Conservation (phyloP, 1,140 invertebrate genomes). For the Nasonia longicornis region DNA sequence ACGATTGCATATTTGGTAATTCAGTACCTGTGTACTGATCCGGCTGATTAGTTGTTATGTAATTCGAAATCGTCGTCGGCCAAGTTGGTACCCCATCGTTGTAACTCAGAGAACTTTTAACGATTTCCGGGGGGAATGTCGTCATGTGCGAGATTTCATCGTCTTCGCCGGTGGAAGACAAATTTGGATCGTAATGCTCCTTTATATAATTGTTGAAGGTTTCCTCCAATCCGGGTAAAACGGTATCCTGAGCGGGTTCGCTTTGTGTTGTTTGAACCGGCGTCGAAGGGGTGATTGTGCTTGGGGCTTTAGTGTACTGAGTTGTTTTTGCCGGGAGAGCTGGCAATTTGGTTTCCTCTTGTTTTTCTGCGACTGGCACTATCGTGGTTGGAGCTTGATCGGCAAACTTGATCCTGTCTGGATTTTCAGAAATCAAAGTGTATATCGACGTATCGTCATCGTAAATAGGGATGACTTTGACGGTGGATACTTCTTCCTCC, state of each 20-base stretch:
- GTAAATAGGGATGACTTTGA: slow-evolving; percentile 46
- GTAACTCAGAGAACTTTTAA: background rate
- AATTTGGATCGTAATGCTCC: slow-evolving; percentile 42
- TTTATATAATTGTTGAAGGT: slow-evolving; percentile 43
- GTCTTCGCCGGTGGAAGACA: slow-evolving; percentile 12
- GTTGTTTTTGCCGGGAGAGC: background rate
- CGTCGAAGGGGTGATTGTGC: background rate
- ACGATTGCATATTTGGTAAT: background rate
- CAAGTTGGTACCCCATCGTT: background rate
- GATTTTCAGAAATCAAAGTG: slow-evolving; percentile 4
- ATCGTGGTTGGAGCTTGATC: background rate
- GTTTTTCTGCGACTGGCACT: background rate
- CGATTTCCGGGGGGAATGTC: background rate
- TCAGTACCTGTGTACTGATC: background rate
- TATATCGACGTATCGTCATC: slow-evolving; percentile 40
- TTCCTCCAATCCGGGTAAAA: slow-evolving; percentile 34
- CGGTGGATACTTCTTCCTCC: slow-evolving; percentile 40
- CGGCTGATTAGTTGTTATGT: background rate
- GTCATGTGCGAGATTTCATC: slow-evolving; percentile 30
- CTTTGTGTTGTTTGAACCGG: background rate
- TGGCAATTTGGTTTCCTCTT: background rate
- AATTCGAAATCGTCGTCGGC: slow-evolving; percentile 3
- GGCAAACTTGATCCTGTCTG: background rate
- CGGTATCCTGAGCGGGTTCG: background rate
- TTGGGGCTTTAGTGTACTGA: slow-evolving; percentile 7